Evolutionary conservation across 2,888 invertebrate genomes (phyloP).

Genomic region (Polymixis lichenea): DNA sequence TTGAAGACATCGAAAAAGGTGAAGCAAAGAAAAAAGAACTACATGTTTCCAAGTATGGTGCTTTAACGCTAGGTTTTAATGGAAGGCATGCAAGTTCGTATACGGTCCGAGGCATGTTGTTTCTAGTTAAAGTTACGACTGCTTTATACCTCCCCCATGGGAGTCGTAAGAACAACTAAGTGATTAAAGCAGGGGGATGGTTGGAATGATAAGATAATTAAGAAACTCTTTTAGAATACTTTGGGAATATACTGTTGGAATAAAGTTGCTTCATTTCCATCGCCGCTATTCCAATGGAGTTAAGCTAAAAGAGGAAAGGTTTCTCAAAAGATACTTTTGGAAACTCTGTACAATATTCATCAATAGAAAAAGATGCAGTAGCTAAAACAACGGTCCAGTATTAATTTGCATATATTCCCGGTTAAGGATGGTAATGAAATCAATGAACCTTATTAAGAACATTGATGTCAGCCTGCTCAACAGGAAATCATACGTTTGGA

Average conservation of each 20-base stretch:
- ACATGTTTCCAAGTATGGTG: not conserved
- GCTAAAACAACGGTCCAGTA: not conserved
- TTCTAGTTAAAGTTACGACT: slow-evolving; percentile 38
- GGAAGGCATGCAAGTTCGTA: slow-evolving; percentile 10
- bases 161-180: slow-evolving; percentile 48
- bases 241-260: slow-evolving; percentile 16
- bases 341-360: not conserved
- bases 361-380: slow-evolving; percentile 8
- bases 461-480: slow-evolving; percentile 39
- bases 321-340: not conserved
- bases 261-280: slow-evolving; percentile 5
- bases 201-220: slow-evolving; percentile 35
- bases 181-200: slow-evolving; percentile 46
- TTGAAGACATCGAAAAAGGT: not conserved
- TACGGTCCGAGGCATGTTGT: slow-evolving; percentile 21
- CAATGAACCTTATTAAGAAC: slow-evolving; percentile 56
- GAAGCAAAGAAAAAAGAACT: slow-evolving; percentile 7
- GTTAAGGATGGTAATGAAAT: slow-evolving; percentile 32
- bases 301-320: not conserved
- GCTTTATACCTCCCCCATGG: slow-evolving; percentile 39
- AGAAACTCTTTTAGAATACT: slow-evolving; percentile 26
- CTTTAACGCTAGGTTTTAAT: slow-evolving; percentile 7
- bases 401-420: slow-evolving; percentile 34
- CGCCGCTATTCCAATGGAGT: not conserved
- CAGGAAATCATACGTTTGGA: slow-evolving; percentile 49